Evolutionary conservation across 1,140 invertebrate species (phyloP).

Genomic region (Oryctes rhinoceros): DNA sequence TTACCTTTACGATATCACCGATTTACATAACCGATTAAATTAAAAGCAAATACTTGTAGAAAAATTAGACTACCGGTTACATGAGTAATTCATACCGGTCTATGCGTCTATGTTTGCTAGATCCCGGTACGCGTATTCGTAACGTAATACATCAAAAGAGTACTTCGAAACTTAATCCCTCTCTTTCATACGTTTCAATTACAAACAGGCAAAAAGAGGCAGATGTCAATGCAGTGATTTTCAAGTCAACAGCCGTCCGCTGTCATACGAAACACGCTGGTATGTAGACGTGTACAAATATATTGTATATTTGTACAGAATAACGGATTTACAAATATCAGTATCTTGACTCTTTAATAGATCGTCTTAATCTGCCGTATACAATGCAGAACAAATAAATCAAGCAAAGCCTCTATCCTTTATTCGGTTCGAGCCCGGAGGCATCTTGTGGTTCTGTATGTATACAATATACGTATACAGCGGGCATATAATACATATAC

Average conservation of each 20-base stretch:
- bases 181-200: slow-evolving; percentile 36
- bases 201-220: slow-evolving; percentile 25
- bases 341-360: slow-evolving; percentile 35
- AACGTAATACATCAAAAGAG: slow-evolving; percentile 32
- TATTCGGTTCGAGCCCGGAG: not conserved
- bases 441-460: not conserved
- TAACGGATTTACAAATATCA: slow-evolving; percentile 36
- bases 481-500: not conserved
- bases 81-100: not conserved
- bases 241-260: slow-evolving; percentile 24
- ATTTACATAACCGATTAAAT: not conserved
- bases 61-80: not conserved
- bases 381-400: slow-evolving; percentile 26
- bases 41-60: slow-evolving; percentile 3
- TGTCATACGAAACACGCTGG: not conserved
- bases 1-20: not conserved
- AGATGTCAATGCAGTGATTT: slow-evolving; percentile 37
- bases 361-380: slow-evolving; percentile 28
- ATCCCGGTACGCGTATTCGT: not conserved
- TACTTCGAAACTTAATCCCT: slow-evolving; percentile 27
- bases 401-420: slow-evolving; percentile 6
- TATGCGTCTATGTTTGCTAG: not conserved
- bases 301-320: slow-evolving; percentile 22
- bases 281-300: slow-evolving; percentile 11
- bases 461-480: not conserved